Evolutionary conservation across 23 tunicate genomes (phyloP), one percentile per base, ranked within the genome.

Genomic region (Oikopleura albicans): DNA sequence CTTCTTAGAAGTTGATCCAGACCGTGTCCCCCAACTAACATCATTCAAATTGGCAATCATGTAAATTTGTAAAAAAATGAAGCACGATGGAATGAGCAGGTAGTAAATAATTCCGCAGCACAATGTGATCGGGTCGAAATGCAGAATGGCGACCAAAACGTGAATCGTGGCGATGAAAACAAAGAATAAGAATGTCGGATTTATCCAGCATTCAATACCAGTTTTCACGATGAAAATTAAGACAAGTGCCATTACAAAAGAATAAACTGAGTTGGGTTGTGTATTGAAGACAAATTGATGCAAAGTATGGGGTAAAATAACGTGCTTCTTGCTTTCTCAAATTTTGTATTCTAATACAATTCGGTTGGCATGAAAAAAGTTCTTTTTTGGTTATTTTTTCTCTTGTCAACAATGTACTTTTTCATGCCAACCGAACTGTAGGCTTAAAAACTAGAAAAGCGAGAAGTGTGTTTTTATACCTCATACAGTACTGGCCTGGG

Each of bases 21-120:
- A 92, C 40, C 98, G 41, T 27, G 98, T 93, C 75, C 98, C 98
- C 98, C 98, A 93, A 0, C 94, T 86, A 0, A 93, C 98, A 76
- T 93, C 88, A 87, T 93, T 49, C 59, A 49, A 49, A 49, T 49
- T 49, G 22, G 59, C 59, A 49, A 49, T 49, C 59, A 49, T 49
- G 89, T 93, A 93, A 1, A 93, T 92, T 91, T 89, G 90, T 12
- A 93, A 84, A 39, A 93, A 86, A 57, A 93, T 93, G 87, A 93
- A 93, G n/a, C 94, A 92, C 36, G 98, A 89, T 66, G 98, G 98
- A 12, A 93, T 92, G 56, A 88, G 86, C 8, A 93, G 86, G 83
- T 93, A 93, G 75, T 93, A 93, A 16, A 93, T 85, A 34, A 89
- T 31, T 22, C 94, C 98, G 75, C 88, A 90, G 59, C 88, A 37